These are phyloP conservation scores for Latrodectus elegans DNA, from an alignment of 2,888 invertebrate species.

Conservation along the genomic window DNA sequence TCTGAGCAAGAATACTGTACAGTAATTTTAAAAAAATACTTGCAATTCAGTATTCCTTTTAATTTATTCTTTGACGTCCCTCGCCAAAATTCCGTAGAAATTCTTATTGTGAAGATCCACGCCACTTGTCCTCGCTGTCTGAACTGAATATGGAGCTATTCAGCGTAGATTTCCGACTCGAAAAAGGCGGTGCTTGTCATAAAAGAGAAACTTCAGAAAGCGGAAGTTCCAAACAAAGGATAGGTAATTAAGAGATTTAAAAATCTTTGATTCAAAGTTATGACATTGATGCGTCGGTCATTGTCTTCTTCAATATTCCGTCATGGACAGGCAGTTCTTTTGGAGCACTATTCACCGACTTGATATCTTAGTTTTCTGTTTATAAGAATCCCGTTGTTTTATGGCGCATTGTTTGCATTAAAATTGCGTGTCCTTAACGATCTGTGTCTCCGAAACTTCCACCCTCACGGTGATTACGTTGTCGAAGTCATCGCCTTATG, in stretches of 20 bases:
- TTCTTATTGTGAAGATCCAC: too few relatives aligned
- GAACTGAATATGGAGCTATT: slow-evolving; percentile 21
- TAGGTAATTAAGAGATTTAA: slow-evolving; percentile 45
- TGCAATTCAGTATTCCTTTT: too few relatives aligned
- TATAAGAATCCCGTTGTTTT: slow-evolving; percentile 24
- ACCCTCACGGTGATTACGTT: too few relatives aligned
- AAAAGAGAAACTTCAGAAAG: slow-evolving; percentile 25
- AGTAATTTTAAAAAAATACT: too few relatives aligned
- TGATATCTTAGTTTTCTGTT: neutral
- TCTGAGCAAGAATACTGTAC: too few relatives aligned
- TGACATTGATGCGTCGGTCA: neutral
- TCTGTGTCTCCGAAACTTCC: neutral
- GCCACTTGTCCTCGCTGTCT: too few relatives aligned
- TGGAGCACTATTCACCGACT: too few relatives aligned
- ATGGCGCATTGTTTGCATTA: slow-evolving; percentile 41
- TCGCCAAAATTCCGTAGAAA: too few relatives aligned
- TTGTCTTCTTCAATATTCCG: neutral
- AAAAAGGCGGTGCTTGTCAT: slow-evolving; percentile 38
- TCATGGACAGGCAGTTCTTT: too few relatives aligned
- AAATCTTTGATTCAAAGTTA: slow-evolving; percentile 20
- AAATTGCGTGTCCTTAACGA: slow-evolving; percentile 48
- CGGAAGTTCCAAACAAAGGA: slow-evolving; percentile 23
- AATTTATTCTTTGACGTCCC: too few relatives aligned
- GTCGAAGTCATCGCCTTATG: too few relatives aligned
- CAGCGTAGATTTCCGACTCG: slow-evolving; percentile 34